These are phyloP conservation scores for Meloe dianella DNA, from an alignment of 2,888 invertebrate species.

Conservation along the genomic window DNA sequence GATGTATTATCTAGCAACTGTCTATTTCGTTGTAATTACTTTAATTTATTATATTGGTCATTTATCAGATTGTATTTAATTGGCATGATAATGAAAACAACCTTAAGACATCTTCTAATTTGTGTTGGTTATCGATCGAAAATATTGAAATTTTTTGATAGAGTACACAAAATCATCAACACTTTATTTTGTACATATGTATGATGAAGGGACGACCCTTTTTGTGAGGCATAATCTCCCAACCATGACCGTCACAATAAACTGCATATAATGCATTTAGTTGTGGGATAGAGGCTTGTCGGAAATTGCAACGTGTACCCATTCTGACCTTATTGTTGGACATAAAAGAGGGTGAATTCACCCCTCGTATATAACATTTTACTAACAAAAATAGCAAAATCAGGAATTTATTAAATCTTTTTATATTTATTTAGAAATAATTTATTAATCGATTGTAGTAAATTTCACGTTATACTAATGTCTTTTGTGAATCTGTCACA, in stretches of 20 bases:
- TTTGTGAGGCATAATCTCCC: neutral
- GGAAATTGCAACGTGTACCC: slow-evolving; percentile 13
- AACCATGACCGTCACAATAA: slow-evolving; percentile 17
- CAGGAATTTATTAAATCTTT: neutral
- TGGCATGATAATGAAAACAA: slow-evolving; percentile 17
- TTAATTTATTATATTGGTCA: slow-evolving; percentile 20
- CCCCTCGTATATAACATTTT: neutral
- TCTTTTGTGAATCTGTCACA: slow-evolving; percentile 1
- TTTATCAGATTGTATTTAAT: slow-evolving; percentile 17
- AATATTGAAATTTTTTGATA: neutral
- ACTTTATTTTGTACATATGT: neutral
- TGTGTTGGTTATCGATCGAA: neutral
- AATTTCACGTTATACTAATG: neutral
- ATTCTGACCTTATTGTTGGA: slow-evolving; percentile 1
- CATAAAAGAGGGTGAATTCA: slow-evolving; percentile 3
- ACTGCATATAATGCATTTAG: slow-evolving; percentile 12
- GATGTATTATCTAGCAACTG: slow-evolving; percentile 10
- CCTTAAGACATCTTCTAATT: slow-evolving; percentile 12
- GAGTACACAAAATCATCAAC: neutral
- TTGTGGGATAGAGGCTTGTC: slow-evolving; percentile 1
- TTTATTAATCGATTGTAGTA: neutral
- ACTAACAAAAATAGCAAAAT: neutral
- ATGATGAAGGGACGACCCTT: neutral
- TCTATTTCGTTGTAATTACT: neutral
- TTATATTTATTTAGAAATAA: neutral